Percentiles rank a stretch among this genome's conserved stretches.
Conservation (phyloP, 1,140 invertebrate species). For the Sycobia sp. region DNA sequence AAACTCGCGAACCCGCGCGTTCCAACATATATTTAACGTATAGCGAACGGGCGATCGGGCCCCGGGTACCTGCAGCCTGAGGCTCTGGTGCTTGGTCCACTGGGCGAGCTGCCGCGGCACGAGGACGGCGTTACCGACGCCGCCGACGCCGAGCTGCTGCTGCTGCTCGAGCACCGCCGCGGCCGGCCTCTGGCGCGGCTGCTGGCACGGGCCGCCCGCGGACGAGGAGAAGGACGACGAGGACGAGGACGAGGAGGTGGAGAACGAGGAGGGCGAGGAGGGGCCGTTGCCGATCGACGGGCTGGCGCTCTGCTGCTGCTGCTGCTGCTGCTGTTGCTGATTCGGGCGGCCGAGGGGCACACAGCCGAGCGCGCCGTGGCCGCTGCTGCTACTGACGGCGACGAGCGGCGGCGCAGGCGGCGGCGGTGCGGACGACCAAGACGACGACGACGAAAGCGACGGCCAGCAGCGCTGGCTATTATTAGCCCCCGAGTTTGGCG, state of each 20-base stretch:
- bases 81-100: conserved; percentile 57
- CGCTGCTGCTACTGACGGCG: conserved; percentile 36
- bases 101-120: conserved; percentile 56
- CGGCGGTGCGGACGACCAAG: not conserved
- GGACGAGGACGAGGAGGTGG: conserved; percentile 42
- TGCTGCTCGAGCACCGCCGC: not conserved
- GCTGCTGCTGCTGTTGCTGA: conserved; percentile 28
- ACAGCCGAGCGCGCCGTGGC: conserved; percentile 32
- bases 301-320: conserved; percentile 38
- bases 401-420: conserved; percentile 38
- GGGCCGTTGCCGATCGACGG: conserved; percentile 43
- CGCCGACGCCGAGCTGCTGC: conserved; percentile 20
- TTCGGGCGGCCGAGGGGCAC: conserved; percentile 37
- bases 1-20: too few relatives aligned
- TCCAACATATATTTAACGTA: too few relatives aligned
- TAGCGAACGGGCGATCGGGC: not conserved
- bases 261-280: conserved; percentile 43
- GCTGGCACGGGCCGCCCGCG: not conserved
- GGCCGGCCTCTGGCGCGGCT: not conserved
- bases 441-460: conserved; percentile 3
- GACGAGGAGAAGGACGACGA: conserved; percentile 47
- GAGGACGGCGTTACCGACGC: conserved; percentile 36
- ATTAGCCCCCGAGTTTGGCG: conserved; percentile 47
- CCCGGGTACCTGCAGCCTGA: conserved; percentile 52
- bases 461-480: conserved; percentile 54